Base-by-base conservation (phyloP, 2,888 invertebrate species). In the Tachystola acroxantha region DNA sequence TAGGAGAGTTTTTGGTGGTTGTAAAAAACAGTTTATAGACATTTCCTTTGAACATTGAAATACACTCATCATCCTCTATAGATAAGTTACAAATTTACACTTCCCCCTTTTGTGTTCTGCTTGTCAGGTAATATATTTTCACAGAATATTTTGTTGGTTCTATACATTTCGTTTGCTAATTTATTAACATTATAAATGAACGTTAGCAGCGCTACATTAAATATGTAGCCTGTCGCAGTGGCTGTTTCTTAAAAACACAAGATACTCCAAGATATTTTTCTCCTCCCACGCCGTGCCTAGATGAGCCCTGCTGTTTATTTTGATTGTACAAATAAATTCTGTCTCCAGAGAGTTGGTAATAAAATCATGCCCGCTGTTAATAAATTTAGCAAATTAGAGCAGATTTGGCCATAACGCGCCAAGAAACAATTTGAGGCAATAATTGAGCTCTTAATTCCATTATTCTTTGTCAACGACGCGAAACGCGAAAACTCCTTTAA, bases 291-390 rank as follows among this genome's bases (percentile, higher is more conserved):
- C 11, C 3, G 12, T 7, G 10, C 24, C 11, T 10, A 14, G 24
- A 34, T 10, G 26, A 27, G 26, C 34, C 34, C 31, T 10, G 34
- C 34, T 32, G 34, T 34, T 34, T 37, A 25, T 26, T 33, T 33
- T 24, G 22, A 32, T 32, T 22, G 32, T 22, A 1, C 33, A 25
- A 33, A 26, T 25, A 33, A 33, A 33, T 25, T 12, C n/a, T 16
- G 14, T 34, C 26, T 30, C 24, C 10, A 3, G 26, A 31, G 26
- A 34, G 28, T 34, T 14, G 10, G 26, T 26, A 20, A 26, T 33
- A 25, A 33, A 25, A 33, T 26, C 26, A 25, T 25, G 26, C 16
- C 5, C 9, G n/a, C n/a, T 13, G 13, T 6, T 11, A 25, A 33
- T 33, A 33, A 33, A 33, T 33, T 25, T 14, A 14, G 3, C 26